phyloP scores from a whole-genome alignment of 2,888 invertebrate species.

The Lymantria monacha region DNA sequence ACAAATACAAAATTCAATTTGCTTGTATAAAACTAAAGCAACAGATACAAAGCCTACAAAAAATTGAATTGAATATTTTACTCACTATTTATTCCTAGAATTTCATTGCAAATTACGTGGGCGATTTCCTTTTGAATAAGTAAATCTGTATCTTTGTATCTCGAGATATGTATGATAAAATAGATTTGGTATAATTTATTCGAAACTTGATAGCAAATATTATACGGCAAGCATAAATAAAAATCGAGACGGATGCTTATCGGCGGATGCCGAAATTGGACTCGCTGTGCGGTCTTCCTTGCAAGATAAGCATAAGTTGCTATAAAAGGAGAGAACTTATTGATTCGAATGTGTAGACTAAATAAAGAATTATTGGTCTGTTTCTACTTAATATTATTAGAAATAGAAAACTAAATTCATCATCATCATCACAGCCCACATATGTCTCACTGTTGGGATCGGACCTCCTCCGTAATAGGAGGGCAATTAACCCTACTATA shows the following conservation, averaged over 20 bases:
- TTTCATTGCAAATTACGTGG: slow-evolving; percentile 27
- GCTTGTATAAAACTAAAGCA: too few species aligned
- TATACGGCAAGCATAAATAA: slow-evolving; percentile 58
- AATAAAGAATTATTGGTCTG: slow-evolving; percentile 4
- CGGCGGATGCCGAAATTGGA: slow-evolving; percentile 50
- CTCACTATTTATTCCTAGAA: slow-evolving; percentile 10
- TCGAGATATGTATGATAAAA: slow-evolving; percentile 53
- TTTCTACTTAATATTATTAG: neutral
- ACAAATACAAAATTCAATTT: too few species aligned
- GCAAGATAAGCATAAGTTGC: slow-evolving; percentile 31
- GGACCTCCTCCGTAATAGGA: too few species aligned
- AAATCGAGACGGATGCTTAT: slow-evolving; percentile 58
- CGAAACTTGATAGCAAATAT: slow-evolving; percentile 56
- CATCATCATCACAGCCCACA: too few species aligned
- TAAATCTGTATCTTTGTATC: slow-evolving; percentile 47
- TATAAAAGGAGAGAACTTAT: slow-evolving; percentile 1
- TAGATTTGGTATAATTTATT: slow-evolving; percentile 59
- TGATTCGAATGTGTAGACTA: slow-evolving; percentile 1
- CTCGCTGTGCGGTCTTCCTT: slow-evolving; percentile 39
- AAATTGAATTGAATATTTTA: neutral
- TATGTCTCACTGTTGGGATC: too few species aligned
- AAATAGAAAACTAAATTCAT: too few species aligned
- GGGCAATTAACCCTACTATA: too few species aligned
- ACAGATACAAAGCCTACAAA: too few species aligned
- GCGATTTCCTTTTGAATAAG: slow-evolving; percentile 47